Evolutionary conservation across 2,113 vertebrate species (phyloP).

Genomic region (Edolisoma coerulescens): DNA sequence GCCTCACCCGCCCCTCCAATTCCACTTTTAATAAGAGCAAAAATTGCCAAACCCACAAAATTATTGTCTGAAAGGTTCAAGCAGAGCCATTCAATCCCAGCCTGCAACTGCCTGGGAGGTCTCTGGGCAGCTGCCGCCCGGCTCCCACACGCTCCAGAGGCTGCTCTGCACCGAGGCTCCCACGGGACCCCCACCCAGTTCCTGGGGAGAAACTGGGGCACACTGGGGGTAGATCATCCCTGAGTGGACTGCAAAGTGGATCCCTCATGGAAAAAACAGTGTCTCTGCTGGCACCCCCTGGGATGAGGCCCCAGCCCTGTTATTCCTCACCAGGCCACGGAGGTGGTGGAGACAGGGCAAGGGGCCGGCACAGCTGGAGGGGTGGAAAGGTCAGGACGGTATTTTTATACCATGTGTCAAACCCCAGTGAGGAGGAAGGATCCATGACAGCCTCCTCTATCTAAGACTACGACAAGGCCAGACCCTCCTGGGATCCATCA

Average conservation of each 20-base stretch:
- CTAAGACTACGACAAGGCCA: background rate
- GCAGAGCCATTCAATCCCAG: background rate
- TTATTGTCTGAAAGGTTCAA: constrained; percentile 2
- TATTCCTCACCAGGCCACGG: accelerated
- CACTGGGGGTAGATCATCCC: background rate
- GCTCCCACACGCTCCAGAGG: accelerated
- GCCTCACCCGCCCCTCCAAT: background rate
- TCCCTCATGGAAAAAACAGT: background rate
- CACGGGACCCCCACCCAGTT: accelerated
- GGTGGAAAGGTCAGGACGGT: background rate
- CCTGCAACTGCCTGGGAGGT: constrained; percentile 25
- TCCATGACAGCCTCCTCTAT: background rate
- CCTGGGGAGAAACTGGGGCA: background rate
- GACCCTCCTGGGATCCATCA: background rate
- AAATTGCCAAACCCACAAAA: constrained; percentile 15
- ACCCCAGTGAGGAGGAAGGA: background rate
- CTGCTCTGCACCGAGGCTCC: accelerated
- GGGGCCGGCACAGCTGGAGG: background rate
- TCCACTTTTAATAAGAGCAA: background rate
- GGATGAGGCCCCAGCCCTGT: accelerated
- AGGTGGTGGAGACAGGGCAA: background rate
- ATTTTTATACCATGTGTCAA: background rate
- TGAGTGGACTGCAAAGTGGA: background rate
- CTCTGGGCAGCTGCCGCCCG: background rate
- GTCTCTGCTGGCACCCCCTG: background rate